Base-by-base conservation (phyloP, 2,797 vertebrate genomes). In the Spinus olivaceus region DNA sequence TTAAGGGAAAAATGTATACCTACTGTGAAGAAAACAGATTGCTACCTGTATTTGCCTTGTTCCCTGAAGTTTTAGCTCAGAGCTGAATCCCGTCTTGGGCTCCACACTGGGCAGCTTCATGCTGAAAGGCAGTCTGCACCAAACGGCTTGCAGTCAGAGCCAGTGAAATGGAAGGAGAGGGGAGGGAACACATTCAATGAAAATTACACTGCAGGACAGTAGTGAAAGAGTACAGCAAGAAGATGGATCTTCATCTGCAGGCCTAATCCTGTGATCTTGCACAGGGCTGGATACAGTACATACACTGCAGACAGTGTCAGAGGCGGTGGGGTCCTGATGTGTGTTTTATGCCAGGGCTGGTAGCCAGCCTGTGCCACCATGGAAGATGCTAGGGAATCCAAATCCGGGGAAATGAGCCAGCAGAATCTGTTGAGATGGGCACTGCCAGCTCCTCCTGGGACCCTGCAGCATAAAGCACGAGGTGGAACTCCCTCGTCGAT, bases 401-500 rank as follows among this genome's bases (percentile, higher is more conserved):
- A 84, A 76, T 86, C 90, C 84, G 44, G 74, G 53, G 67, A 91
- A 84, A 39, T 2, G 10, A 82, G 70, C 61, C 87, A 79, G 73
- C 2, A 4, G 39, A 54, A 5, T 76, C 86, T 92, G 77, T 33
- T 21, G 65, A 69, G 44, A 28, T 0, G 2, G 81, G 41, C 84
- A 35, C 54, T 81, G 88, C 72, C 88, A 91, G 85, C 64, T 86
- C 63, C 35, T 59, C 54, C 66, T 2, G 1, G n/a, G 50, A 35
- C 72, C 37, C 57, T 1, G 0, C 0, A 0, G 77, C 77, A 78
- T 28, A 39, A 32, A 61, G 41, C 67, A 46, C 0, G 0, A 72
- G 47, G 56, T 44, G 35, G 64, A 70, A 65, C 76, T 85, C 44
- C 39, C 2, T 35, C 9, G 35, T 35, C 35, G 35, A 35, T 35